A percentile compares a stretch with the other conserved stretches of the same genome.
Conservation (phyloP, 1,140 invertebrate genomes). For the Hestina assimilis region DNA sequence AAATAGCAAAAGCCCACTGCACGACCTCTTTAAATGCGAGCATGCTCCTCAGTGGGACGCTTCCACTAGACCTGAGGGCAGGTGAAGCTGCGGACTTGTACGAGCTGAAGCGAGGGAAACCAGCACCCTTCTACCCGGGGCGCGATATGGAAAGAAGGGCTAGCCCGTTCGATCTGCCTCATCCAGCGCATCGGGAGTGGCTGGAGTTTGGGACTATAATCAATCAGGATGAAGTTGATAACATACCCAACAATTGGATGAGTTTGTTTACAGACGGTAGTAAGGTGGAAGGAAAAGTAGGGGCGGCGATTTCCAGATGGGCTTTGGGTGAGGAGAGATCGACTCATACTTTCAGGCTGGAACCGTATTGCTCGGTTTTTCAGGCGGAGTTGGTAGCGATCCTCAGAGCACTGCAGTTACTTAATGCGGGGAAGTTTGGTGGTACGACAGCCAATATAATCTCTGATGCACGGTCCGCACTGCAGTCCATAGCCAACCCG, state of each 20-base stretch:
- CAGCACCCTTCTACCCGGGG: too few relatives aligned
- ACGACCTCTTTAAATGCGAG: background rate
- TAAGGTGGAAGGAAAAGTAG: slow-evolving; percentile 13
- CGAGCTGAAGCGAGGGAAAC: too few relatives aligned
- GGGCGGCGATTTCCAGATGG: background rate
- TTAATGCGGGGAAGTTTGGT: too few relatives aligned
- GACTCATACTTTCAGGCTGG: too few relatives aligned
- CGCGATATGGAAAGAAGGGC: too few relatives aligned
- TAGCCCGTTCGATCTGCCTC: background rate
- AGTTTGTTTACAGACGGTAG: slow-evolving; percentile 15
- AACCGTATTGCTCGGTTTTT: background rate
- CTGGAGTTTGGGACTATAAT: background rate
- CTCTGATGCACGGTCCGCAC: background rate
- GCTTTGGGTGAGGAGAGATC: too few relatives aligned
- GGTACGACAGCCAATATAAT: background rate
- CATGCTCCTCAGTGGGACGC: background rate
- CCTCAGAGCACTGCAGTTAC: background rate
- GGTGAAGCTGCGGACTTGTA: background rate
- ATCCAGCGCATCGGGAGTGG: background rate
- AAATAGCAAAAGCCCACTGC: background rate
- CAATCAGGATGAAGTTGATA: background rate
- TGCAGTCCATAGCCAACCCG: background rate
- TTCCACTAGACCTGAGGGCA: background rate
- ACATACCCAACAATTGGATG: background rate
- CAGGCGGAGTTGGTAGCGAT: background rate